Conservation (phyloP, 1,140 invertebrate species). For the Aphelenchoides besseyi region DNA sequence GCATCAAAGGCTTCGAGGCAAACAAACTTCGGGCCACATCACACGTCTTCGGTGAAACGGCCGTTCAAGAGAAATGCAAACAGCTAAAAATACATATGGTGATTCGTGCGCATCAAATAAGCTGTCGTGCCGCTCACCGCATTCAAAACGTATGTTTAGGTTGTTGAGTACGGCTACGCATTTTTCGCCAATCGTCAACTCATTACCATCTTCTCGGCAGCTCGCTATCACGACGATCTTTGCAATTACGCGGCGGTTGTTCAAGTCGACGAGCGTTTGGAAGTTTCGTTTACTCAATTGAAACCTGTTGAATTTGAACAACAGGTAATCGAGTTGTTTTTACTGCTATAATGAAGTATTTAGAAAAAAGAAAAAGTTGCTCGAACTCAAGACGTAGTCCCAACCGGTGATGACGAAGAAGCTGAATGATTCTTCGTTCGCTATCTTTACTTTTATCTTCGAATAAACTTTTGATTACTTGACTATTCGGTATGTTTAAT, state of each 20-base stretch:
- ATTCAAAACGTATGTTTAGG: not conserved
- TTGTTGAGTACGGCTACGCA: slow-evolving; percentile 27
- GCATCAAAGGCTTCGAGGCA: slow-evolving; percentile 58
- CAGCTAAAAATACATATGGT: slow-evolving; percentile 24
- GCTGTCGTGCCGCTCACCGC: slow-evolving; percentile 55
- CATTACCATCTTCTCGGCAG: slow-evolving; percentile 44
- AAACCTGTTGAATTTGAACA: slow-evolving; percentile 43
- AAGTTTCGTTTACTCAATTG: slow-evolving; percentile 42
- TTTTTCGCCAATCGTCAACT: slow-evolving; percentile 30
- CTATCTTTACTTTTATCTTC: too few species aligned
- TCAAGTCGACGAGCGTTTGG: slow-evolving; percentile 34
- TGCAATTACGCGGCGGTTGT: slow-evolving; percentile 48
- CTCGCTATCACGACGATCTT: slow-evolving; percentile 30
- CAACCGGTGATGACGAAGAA: too few species aligned
- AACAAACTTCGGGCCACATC: slow-evolving; percentile 38
- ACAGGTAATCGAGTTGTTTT: slow-evolving; percentile 19
- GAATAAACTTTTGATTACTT: too few species aligned
- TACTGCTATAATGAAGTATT: too few species aligned
- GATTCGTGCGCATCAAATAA: slow-evolving; percentile 31
- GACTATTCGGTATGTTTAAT: too few species aligned
- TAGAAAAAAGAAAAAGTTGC: too few species aligned
- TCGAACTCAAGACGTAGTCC: too few species aligned
- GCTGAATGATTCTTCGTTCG: too few species aligned
- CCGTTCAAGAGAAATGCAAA: slow-evolving; percentile 26
- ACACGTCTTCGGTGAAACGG: slow-evolving; percentile 39